phyloP scores from a whole-genome alignment of 2,888 invertebrate genomes.

The Cantharis flavilabris region DNA sequence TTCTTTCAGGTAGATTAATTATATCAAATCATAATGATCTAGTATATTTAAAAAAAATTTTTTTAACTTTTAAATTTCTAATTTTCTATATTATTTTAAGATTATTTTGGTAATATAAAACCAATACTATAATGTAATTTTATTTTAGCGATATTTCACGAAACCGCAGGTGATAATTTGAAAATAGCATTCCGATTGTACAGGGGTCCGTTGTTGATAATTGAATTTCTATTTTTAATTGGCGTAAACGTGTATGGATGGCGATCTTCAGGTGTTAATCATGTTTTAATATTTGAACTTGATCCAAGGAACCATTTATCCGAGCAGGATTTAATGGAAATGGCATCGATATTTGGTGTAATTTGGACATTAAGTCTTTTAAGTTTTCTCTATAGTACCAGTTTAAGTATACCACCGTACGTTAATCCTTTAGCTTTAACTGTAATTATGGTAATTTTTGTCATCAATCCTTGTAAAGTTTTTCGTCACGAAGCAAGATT shows the following conservation, averaged over 20 bases:
- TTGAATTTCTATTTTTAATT: slow-evolving; percentile 75
- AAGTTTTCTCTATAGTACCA: slow-evolving; percentile 68
- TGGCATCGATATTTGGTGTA: slow-evolving; percentile 76
- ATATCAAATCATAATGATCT: not conserved
- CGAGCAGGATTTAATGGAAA: slow-evolving; percentile 78
- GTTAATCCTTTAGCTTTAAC: slow-evolving; percentile 74
- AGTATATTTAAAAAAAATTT: too few relatives aligned
- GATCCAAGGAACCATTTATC: slow-evolving; percentile 78
- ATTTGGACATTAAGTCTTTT: slow-evolving; percentile 72
- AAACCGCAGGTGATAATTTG: slow-evolving; percentile 61
- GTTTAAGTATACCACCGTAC: slow-evolving; percentile 75
- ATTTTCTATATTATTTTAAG: too few relatives aligned
- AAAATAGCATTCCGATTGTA: slow-evolving; percentile 76
- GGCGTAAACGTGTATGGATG: slow-evolving; percentile 83
- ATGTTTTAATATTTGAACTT: slow-evolving; percentile 81
- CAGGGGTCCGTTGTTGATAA: slow-evolving; percentile 76
- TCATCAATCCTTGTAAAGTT: slow-evolving; percentile 77
- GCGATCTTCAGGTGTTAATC: slow-evolving; percentile 82
- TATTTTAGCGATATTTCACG: slow-evolving; percentile 59
- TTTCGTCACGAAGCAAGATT: slow-evolving; percentile 76
- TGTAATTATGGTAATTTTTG: slow-evolving; percentile 68
- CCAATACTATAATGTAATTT: not conserved
- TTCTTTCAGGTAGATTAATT: slow-evolving; percentile 65
- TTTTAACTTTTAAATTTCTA: too few relatives aligned
- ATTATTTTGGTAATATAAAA: not conserved